A percentile compares a stretch with the other conserved stretches of the same genome.
Evolutionary conservation across 2,888 invertebrate genomes (phyloP).

Genomic region (Sympetrum striolatum): DNA sequence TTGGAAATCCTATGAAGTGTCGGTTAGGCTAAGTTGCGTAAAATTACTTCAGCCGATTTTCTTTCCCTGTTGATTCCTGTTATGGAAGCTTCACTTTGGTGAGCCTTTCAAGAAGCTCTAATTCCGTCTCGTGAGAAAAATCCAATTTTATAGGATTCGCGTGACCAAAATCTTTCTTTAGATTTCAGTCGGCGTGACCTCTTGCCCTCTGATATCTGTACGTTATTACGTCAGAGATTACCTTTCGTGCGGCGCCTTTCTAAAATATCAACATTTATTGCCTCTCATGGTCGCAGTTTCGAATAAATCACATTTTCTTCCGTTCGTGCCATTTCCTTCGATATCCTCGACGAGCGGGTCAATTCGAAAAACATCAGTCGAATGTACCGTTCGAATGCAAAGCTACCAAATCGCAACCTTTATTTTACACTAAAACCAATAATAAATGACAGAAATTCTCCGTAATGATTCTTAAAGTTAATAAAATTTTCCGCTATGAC

Average conservation of each 20-base stretch:
- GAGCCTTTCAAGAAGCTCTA: background rate
- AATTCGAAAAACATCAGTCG: no score
- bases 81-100: background rate
- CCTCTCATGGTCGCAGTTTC: no score
- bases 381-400: no score
- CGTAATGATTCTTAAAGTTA: no score
- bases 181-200: background rate
- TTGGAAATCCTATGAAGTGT: background rate
- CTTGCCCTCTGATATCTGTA: background rate
- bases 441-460: no score
- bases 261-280: background rate
- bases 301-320: no score
- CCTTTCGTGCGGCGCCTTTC: no score
- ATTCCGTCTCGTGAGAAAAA: background rate
- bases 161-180: background rate
- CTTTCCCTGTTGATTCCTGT: conserved; percentile 8
- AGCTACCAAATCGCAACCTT: no score
- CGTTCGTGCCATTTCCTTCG: no score
- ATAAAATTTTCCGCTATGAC: no score
- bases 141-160: background rate
- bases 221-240: conserved; percentile 30
- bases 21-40: background rate
- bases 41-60: background rate
- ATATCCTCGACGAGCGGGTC: no score
- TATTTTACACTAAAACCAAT: no score